Percentiles rank a stretch among this genome's conserved stretches.
Conservation (phyloP, 2,113 vertebrate genomes). For the Cairina moschata region DNA sequence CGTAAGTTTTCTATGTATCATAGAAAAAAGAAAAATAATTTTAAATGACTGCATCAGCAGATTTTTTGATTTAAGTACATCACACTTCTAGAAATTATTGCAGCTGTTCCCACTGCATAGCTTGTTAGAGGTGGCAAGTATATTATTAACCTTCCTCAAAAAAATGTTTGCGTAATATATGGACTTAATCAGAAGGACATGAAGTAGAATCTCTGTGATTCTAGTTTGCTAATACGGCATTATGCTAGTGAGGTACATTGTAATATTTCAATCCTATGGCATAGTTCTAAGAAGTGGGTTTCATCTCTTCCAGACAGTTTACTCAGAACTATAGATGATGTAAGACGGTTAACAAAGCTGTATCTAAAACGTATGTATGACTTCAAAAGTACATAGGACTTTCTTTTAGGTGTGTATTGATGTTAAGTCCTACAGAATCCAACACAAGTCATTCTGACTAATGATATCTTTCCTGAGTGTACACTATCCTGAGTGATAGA, state of each 20-base stretch:
- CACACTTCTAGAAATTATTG: neutral
- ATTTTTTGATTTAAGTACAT: neutral
- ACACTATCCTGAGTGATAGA: neutral
- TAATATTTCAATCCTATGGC: neutral
- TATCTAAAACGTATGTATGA: neutral
- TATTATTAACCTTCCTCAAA: neutral
- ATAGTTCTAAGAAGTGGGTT: neutral
- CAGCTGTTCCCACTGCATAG: neutral
- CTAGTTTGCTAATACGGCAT: neutral
- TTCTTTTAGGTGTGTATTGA: neutral
- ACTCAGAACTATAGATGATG: neutral
- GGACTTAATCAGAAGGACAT: neutral
- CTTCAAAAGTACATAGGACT: neutral
- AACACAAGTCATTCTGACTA: neutral
- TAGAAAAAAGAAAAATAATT: neutral
- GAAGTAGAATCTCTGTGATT: fast-evolving
- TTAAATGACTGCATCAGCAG: neutral
- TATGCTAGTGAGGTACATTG: neutral
- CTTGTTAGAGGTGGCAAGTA: neutral
- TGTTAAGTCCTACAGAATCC: neutral
- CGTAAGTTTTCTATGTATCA: constrained; percentile 77
- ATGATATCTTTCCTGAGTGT: neutral
- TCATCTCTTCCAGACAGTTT: neutral
- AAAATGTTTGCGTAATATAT: neutral
- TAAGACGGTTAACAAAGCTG: neutral